Conservation (phyloP, 2,113 vertebrate genomes). For the Donacobius atricapilla region DNA sequence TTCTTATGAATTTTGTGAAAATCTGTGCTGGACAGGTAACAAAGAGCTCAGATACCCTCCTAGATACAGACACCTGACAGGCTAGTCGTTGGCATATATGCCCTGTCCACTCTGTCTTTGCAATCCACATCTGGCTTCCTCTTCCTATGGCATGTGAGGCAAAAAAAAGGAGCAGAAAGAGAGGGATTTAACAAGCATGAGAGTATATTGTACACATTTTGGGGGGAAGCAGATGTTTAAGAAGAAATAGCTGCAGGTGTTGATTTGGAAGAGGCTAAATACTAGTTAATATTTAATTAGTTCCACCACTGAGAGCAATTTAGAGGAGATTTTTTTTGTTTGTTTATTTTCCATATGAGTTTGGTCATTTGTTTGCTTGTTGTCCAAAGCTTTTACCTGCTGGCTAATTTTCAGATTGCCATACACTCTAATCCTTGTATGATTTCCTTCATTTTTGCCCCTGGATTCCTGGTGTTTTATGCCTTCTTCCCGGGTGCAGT, state of each 20-base stretch:
- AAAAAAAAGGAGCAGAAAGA: neutral
- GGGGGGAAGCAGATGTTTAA: accelerated
- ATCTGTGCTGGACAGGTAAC: neutral
- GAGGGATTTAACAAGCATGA: neutral
- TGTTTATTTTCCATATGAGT: neutral
- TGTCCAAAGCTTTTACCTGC: neutral
- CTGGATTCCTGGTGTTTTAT: neutral
- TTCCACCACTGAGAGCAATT: neutral
- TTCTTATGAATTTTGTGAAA: neutral
- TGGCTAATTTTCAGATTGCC: neutral
- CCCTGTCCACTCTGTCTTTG: neutral
- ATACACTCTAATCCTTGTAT: neutral
- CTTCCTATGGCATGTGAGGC: accelerated
- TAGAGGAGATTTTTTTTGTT: neutral
- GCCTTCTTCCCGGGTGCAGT: neutral
- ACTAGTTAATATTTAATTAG: neutral
- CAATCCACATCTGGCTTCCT: neutral
- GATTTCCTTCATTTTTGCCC: neutral
- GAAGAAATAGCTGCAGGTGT: neutral
- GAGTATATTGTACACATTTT: neutral
- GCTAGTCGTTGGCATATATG: neutral
- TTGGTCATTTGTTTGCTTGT: neutral
- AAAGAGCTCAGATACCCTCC: neutral
- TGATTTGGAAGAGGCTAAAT: neutral
- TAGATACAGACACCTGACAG: neutral